Conservation (phyloP, 2,888 invertebrate genomes). For the Caenorhabditis angaria region DNA sequence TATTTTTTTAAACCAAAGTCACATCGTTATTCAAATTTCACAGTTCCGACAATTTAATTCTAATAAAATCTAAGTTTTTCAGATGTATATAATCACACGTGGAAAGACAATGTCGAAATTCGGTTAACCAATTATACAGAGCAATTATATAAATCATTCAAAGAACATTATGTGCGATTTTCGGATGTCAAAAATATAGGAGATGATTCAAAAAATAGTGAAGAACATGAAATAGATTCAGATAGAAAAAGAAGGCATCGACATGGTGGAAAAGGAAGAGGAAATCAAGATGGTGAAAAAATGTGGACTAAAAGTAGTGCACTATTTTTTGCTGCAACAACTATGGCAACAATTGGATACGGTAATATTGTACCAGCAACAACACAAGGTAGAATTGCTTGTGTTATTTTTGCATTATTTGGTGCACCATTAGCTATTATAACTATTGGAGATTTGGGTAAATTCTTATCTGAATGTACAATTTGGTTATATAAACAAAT, state of each 20-base stretch:
- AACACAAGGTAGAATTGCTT: conserved; percentile 67
- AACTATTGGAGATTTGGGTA: conserved; percentile 66
- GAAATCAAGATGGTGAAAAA: conserved; percentile 62
- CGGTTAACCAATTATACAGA: conserved; percentile 63
- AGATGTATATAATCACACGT: conserved; percentile 50
- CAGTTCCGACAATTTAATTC: too few species aligned
- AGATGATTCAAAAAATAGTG: conserved; percentile 20
- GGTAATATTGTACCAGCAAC: conserved; percentile 72
- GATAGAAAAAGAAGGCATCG: conserved; percentile 46
- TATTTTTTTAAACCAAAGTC: too few species aligned
- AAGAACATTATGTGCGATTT: conserved; percentile 71
- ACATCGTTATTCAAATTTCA: too few species aligned
- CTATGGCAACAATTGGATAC: conserved; percentile 72
- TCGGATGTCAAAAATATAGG: conserved; percentile 58
- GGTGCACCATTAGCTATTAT: conserved; percentile 72
- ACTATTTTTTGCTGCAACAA: conserved; percentile 71
- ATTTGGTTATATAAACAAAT: neutral
- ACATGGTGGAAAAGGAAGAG: conserved; percentile 49
- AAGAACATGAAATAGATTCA: conserved; percentile 20
- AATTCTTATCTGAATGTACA: neutral
- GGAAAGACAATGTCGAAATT: conserved; percentile 56
- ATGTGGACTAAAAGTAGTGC: conserved; percentile 71
- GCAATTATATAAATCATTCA: conserved; percentile 68
- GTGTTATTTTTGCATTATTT: conserved; percentile 71
- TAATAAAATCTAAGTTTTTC: neutral